Evolutionary conservation across 2,888 invertebrate species (phyloP).

Genomic region (Ptychoptera albimana): DNA sequence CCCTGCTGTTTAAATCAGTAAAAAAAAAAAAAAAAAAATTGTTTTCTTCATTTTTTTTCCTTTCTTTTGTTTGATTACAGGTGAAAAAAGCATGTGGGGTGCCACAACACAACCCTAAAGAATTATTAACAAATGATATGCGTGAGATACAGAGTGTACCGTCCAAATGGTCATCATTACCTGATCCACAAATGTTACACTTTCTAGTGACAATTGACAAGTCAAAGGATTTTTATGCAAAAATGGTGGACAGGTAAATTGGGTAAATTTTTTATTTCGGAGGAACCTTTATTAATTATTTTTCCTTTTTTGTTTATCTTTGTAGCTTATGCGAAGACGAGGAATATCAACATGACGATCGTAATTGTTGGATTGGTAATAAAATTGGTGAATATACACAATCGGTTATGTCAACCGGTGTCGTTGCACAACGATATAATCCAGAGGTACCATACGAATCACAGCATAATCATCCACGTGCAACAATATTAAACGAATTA

Average conservation of each 20-base stretch:
- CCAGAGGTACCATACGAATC: conserved; percentile 27
- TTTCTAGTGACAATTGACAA: conserved; percentile 48
- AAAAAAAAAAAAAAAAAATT: too few species aligned
- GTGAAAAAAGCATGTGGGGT: conserved; percentile 38
- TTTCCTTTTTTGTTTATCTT: conserved; percentile 4
- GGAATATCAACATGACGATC: conserved; percentile 24
- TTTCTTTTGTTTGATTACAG: conserved; percentile 21
- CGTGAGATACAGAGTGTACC: conserved; percentile 34
- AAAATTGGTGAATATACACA: conserved; percentile 28
- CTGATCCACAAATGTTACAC: conserved; percentile 44
- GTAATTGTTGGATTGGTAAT: conserved; percentile 30
- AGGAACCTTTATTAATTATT: conserved; percentile 2
- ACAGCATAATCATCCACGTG: conserved; percentile 17
- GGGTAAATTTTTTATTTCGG: conserved; percentile 12
- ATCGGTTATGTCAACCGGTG: conserved; percentile 23
- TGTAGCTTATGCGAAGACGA: conserved; percentile 27
- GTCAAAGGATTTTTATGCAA: conserved; percentile 70
- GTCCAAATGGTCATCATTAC: conserved; percentile 43
- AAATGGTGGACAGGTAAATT: conserved; percentile 57
- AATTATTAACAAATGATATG: conserved; percentile 18
- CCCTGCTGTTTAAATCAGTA: too few species aligned
- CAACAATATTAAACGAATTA: conserved; percentile 24
- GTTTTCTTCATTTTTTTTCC: background rate
- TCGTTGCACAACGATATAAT: conserved; percentile 28
- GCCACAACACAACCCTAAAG: conserved; percentile 25